Conservation (phyloP, 92 coral and sea anemone genomes). For the Bergia puertoricense region DNA sequence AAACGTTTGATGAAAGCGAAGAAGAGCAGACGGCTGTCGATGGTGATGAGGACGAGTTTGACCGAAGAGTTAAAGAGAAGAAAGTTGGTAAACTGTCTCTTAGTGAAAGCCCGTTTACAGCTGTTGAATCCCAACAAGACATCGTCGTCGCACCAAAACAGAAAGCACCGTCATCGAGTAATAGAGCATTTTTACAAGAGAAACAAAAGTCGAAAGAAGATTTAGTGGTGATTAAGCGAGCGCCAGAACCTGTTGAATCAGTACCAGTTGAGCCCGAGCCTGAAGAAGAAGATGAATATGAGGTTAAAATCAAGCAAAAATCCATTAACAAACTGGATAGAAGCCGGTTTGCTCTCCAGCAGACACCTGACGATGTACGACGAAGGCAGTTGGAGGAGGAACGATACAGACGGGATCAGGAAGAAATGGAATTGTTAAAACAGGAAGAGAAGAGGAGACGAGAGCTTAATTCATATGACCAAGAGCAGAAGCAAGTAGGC, state of each 20-base stretch:
- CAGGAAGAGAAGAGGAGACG: conserved; percentile 46
- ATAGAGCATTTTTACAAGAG: background rate
- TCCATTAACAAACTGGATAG: conserved; percentile 50
- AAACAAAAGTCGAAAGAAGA: background rate
- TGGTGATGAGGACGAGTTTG: conserved; percentile 42
- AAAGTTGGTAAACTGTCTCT: conserved; percentile 65
- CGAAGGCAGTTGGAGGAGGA: conserved; percentile 44
- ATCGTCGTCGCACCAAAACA: conserved; percentile 14
- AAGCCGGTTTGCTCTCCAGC: conserved; percentile 38
- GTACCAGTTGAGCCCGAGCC: conserved; percentile 37
- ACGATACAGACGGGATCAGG: conserved; percentile 51
- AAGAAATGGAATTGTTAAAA: conserved; percentile 51
- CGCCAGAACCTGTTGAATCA: conserved; percentile 32
- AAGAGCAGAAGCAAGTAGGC: background rate
- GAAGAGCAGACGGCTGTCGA: conserved; percentile 9
- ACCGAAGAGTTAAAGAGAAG: conserved; percentile 62
- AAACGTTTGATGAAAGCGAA: conserved; percentile 38
- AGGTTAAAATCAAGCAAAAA: conserved; percentile 44
- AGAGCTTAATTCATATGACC: conserved; percentile 42
- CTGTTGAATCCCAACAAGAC: background rate
- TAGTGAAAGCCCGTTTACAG: conserved; percentile 56
- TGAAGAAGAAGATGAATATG: conserved; percentile 56
- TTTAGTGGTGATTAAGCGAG: conserved; percentile 17
- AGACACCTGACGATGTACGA: conserved; percentile 15
- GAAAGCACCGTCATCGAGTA: background rate